Percentiles rank a stretch among this genome's conserved stretches.
Evolutionary conservation across 2,113 vertebrate species (phyloP).

Genomic region (Taxidea taxus): DNA sequence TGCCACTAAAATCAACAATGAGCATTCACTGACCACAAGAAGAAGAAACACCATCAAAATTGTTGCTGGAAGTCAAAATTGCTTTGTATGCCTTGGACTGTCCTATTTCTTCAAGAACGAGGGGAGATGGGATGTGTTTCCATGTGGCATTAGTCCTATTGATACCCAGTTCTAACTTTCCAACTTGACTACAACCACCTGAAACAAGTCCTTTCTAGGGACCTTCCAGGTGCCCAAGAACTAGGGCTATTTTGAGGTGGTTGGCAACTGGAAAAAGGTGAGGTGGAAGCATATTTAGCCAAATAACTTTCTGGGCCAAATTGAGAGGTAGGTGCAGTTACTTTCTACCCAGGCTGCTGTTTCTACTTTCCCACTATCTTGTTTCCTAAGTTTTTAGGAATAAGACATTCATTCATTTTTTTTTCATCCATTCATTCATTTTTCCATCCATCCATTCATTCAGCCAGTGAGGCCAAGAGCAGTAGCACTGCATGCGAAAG

Average conservation of each 20-base stretch:
- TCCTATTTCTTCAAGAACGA: conserved; percentile 49
- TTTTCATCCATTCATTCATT: background rate
- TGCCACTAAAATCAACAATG: conserved; percentile 48
- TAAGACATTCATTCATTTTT: background rate
- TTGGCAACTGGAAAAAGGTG: background rate
- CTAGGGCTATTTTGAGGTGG: background rate
- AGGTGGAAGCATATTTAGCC: background rate
- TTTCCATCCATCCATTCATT: background rate
- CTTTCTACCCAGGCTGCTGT: background rate
- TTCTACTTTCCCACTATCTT: background rate
- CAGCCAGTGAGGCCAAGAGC: background rate
- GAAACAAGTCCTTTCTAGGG: conserved; percentile 39
- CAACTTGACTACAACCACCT: conserved; percentile 58
- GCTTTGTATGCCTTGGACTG: conserved; percentile 39
- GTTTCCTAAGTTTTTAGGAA: background rate
- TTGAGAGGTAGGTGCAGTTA: background rate
- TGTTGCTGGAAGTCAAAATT: conserved; percentile 66
- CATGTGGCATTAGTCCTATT: conserved; percentile 24
- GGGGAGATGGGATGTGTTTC: conserved; percentile 55
- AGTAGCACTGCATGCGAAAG: background rate
- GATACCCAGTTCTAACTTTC: conserved; percentile 56
- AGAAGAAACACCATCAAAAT: conserved; percentile 51
- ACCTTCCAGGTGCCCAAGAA: background rate
- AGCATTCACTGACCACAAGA: conserved; percentile 61
- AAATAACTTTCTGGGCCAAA: background rate